Base-by-base conservation (phyloP, 2,113 vertebrate genomes). In the Sinocyclocheilus anshuiensis region DNA sequence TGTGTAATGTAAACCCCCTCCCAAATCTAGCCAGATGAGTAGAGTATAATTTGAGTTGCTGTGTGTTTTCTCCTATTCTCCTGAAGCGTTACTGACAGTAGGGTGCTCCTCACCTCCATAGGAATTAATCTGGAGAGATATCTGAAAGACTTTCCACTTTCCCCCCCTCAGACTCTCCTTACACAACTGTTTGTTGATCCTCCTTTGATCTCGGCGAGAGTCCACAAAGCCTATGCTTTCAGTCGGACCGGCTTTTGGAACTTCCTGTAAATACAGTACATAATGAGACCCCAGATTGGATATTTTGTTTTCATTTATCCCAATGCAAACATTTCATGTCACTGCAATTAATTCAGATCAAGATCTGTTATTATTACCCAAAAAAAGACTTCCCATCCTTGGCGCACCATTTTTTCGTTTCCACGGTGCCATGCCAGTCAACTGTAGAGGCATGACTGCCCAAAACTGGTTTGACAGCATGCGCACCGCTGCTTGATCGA, bases 181-280 rank as follows among this genome's bases (percentile, higher is more conserved):
- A 85, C 85, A 61, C 50, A 74, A 59, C 72, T 83, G 84, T 88
- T 88, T 86, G 87, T 86, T 86, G 71, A 81, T 88, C 84, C 74
- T 59, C n/a, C 29, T 88, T 88, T 88, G 79, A 88, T 88, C 87
- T 88, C 87, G 5, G 71, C 29, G 59, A 85, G 87, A 85, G 63
- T 69, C 78, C 36, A 13, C 42, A 85, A 88, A 88, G 71, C 79
- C 79, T 69, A 77, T 86, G 74, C 77, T 75, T 86, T 74, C 39
- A 77, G 22, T 75, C 55, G 18, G 53, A 87, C 22, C 29, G 57
- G 72, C 33, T 87, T 87, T 71, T 63, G 81, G 61, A 84, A 74
- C 42, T 76, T 87, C 86, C 81, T 83, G 81, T 83, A 55, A 83
- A 83, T 67, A 63, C 26, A 48, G 65, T 69, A 50, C 16, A n/a